Conservation (phyloP, 1,140 invertebrate genomes). For the Drosophila santomea region DNA sequence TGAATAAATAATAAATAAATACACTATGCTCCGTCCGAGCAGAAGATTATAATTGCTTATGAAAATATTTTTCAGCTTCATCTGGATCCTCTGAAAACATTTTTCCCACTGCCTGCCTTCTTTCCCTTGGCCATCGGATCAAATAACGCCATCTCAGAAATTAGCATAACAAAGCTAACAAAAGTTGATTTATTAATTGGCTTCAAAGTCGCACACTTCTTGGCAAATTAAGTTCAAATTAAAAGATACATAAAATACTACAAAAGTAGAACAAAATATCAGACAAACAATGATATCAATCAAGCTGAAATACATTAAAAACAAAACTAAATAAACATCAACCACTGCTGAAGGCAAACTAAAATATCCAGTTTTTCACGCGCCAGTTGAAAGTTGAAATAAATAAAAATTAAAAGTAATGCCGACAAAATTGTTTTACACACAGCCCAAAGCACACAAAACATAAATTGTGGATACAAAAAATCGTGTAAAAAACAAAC, state of each 20-base stretch:
- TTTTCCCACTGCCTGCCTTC: slow-evolving; percentile 4
- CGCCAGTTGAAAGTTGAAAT: slow-evolving; percentile 6
- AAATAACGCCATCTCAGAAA: slow-evolving; percentile 41
- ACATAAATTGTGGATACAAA: slow-evolving; percentile 21
- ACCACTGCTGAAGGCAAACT: slow-evolving; percentile 18
- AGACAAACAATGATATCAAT: slow-evolving; percentile 35
- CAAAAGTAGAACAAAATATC: slow-evolving; percentile 30
- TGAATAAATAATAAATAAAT: slow-evolving; percentile 34
- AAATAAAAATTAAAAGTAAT: slow-evolving; percentile 52
- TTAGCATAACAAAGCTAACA: slow-evolving; percentile 70
- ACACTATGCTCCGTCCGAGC: slow-evolving; percentile 9
- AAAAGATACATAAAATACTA: slow-evolving; percentile 25
- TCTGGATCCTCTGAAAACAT: slow-evolving; percentile 24
- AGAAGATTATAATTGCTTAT: slow-evolving; percentile 36
- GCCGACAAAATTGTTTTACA: slow-evolving; percentile 44
- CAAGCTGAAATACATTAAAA: slow-evolving; percentile 17
- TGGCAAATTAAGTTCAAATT: slow-evolving; percentile 35
- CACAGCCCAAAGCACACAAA: slow-evolving; percentile 12
- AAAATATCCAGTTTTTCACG: slow-evolving; percentile 47
- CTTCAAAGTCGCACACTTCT: slow-evolving; percentile 30
- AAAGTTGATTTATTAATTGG: slow-evolving; percentile 48
- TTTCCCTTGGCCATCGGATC: slow-evolving; percentile 5
- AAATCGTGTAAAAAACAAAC: slow-evolving; percentile 7
- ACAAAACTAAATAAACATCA: slow-evolving; percentile 16
- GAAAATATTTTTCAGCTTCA: slow-evolving; percentile 31